Evolutionary conservation across 2,113 vertebrate species (phyloP), one percentile per base, ranked within the genome.

Genomic region (Ageneiosus marmoratus): DNA sequence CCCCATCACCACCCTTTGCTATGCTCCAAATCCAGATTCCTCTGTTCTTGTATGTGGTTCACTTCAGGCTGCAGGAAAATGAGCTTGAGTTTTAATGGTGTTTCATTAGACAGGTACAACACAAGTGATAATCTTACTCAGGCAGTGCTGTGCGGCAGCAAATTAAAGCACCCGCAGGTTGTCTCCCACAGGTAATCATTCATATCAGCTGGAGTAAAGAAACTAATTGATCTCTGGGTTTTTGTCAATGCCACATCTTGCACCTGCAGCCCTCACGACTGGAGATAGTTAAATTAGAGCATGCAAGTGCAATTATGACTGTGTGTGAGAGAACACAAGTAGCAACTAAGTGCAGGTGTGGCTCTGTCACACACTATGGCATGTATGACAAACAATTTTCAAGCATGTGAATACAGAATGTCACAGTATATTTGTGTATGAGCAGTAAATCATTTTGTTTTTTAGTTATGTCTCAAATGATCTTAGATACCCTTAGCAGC

Each of bases 221-320:
- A 81, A 62, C 77, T 83, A 67, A 83, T 80, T 76, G 85, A 86
- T 80, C 73, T 69, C 41, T 51, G 63, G 81, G 78, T 77, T 83
- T 53, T 60, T 77, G 67, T 84, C 82, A 76, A 78, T 84, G 63
- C 74, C 82, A 73, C 58, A 78, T 84, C 81, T 86, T 65, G 51
- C 85, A 81, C 77, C 85, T 81, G 81, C 78, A 76, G 74, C 82
- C 72, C 58, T 83, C 62, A 37, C 82, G 8, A 44, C 77, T 69
- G 51, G 60, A 80, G 69, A 69, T 65, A 86, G 51, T 83, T 78
- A 77, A 83, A 83, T 83, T 83, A 69, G 56, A 78, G 50, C 18
- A 51, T 56, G 50, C 75, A 83, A 51, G 50, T 70, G 82, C 50
- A 83, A 78, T 69, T 83, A 70, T 50, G 50, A 22, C 24, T 83